phyloP scores from a whole-genome alignment of 2,797 vertebrate genomes.

The Coilia nasus region DNA sequence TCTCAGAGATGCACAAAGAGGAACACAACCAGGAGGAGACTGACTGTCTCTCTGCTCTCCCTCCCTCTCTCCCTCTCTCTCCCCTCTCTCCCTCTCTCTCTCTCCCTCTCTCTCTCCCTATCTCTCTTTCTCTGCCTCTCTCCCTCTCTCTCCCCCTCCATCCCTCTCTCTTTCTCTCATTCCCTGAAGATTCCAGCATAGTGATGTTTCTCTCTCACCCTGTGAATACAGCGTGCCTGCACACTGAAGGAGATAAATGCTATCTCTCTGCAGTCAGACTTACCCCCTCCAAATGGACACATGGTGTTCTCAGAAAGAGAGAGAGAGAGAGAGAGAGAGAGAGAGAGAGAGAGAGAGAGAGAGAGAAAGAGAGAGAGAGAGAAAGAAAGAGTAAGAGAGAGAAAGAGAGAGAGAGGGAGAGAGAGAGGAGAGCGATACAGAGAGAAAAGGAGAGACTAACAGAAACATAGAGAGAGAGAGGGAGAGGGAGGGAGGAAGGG shows the following conservation, averaged over 20 bases:
- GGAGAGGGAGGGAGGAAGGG: neutral
- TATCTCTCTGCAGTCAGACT: conserved; percentile 10
- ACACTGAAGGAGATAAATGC: conserved; percentile 24
- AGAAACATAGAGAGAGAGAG: neutral
- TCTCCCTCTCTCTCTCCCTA: conserved; percentile 9
- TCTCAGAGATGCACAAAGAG: neutral
- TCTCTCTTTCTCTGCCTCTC: neutral
- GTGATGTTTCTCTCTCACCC: neutral
- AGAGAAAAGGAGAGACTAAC: neutral
- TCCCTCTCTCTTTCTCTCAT: neutral
- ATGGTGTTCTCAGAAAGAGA: neutral
- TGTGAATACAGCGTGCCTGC: conserved; percentile 4
- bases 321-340: neutral
- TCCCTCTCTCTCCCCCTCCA: neutral
- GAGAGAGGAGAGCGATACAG: neutral
- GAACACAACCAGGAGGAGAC: neutral
- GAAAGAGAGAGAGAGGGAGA: neutral
- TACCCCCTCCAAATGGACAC: neutral
- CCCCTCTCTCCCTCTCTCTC: neutral
- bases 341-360: neutral
- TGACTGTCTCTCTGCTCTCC: too few relatives aligned
- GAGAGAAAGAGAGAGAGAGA: neutral
- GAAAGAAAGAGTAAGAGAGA: neutral
- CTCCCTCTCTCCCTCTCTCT: neutral
- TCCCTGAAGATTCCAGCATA: conserved; percentile 32